phyloP scores from a whole-genome alignment of 2,113 vertebrate genomes.

The Hippolais icterina region DNA sequence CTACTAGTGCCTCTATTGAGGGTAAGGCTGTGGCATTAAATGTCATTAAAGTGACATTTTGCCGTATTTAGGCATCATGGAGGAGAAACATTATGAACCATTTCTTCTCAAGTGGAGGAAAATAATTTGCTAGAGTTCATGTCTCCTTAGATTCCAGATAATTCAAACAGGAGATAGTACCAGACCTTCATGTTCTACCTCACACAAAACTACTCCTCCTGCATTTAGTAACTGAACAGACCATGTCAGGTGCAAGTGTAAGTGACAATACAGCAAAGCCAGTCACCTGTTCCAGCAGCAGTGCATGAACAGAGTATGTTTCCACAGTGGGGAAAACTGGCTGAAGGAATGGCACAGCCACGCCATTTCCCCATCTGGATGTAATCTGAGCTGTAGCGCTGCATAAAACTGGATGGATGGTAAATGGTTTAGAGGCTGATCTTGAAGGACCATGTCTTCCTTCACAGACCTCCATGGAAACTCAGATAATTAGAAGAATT shows the following conservation, averaged over 20 bases:
- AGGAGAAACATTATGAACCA: background rate
- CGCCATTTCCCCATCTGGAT: background rate
- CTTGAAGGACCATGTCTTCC: background rate
- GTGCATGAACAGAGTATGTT: background rate
- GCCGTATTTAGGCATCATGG: background rate
- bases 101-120: background rate
- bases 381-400: background rate
- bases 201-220: background rate
- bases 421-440: constrained; percentile 1
- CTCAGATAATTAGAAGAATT: background rate
- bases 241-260: background rate
- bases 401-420: background rate
- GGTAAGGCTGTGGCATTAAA: background rate
- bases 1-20: background rate
- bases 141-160: background rate
- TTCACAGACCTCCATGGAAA: background rate
- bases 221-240: background rate
- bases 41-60: too few species aligned
- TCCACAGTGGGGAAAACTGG: background rate
- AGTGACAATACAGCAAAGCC: background rate
- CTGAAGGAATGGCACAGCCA: background rate
- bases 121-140: background rate
- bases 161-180: background rate
- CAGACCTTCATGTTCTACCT: background rate
- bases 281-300: background rate